Conservation (phyloP, 2,113 vertebrate species). For the Sylvietta virens region DNA sequence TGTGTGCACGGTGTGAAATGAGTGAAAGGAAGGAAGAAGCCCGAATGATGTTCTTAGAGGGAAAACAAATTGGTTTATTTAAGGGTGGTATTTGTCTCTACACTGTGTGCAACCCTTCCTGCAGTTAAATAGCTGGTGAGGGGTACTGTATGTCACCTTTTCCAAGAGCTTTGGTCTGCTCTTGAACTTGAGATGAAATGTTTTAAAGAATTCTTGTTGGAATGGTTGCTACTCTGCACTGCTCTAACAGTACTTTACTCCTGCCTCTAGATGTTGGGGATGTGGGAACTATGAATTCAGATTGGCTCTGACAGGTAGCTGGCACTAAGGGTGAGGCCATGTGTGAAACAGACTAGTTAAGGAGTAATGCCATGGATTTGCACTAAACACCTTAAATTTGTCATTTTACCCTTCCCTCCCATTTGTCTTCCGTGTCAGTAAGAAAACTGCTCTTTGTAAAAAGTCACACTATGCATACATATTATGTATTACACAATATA, state of each 20-base stretch:
- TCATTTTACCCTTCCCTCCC: rapidly evolving
- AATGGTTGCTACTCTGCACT: background rate
- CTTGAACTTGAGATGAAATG: background rate
- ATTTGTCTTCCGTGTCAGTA: rapidly evolving
- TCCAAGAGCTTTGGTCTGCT: background rate
- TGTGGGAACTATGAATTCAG: background rate
- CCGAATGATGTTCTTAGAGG: rapidly evolving
- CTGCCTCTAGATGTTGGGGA: background rate
- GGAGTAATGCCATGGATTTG: rapidly evolving
- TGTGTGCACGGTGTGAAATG: background rate
- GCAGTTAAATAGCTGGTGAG: background rate
- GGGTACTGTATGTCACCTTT: background rate
- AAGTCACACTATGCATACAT: background rate
- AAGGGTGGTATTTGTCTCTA: no score
- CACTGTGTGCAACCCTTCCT: rapidly evolving
- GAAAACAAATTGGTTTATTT: rapidly evolving
- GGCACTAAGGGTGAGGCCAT: rapidly evolving
- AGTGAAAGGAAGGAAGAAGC: no score
- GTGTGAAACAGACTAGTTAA: rapidly evolving
- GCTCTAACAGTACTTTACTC: rapidly evolving
- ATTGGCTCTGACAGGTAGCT: background rate
- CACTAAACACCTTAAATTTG: background rate
- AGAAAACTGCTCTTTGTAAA: background rate
- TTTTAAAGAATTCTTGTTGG: background rate
- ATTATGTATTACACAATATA: background rate